Percentiles rank a stretch among this genome's conserved stretches.
These are phyloP conservation scores for Drosophila sturtevanti DNA, from an alignment of 1,140 invertebrate genomes.

Conservation along the genomic window DNA sequence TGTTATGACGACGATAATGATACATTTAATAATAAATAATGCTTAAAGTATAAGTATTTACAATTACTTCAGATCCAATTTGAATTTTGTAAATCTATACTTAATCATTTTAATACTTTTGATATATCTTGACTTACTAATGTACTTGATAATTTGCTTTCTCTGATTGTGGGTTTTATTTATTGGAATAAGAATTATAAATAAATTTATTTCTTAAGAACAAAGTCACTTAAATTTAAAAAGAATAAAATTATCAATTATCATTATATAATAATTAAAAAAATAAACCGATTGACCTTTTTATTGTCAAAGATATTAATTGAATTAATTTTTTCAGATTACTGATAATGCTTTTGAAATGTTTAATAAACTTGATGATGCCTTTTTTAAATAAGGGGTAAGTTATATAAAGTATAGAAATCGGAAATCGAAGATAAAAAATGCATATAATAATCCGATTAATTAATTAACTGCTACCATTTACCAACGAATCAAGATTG, in stretches of 20 bases:
- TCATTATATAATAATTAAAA: too few species aligned
- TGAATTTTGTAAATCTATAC: background rate
- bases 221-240: slow-evolving; percentile 37
- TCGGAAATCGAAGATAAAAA: background rate
- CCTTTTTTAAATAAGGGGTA: slow-evolving; percentile 92
- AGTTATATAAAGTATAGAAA: slow-evolving; percentile 94
- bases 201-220: slow-evolving; percentile 40
- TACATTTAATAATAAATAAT: background rate
- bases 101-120: background rate
- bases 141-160: too few species aligned
- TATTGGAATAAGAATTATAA: too few species aligned
- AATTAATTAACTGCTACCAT: slow-evolving; percentile 88
- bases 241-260: too few species aligned
- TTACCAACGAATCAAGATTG: slow-evolving; percentile 92
- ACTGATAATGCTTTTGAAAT: too few species aligned
- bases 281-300: slow-evolving; percentile 81
- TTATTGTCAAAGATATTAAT: slow-evolving; percentile 76
- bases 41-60: background rate
- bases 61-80: too few species aligned
- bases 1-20: slow-evolving; percentile 33
- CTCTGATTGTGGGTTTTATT: too few species aligned
- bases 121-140: too few species aligned
- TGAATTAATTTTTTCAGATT: slow-evolving; percentile 86
- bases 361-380: too few species aligned
- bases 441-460: background rate